Base-by-base conservation (phyloP, 2,888 invertebrate species). In the Craniophora ligustri region DNA sequence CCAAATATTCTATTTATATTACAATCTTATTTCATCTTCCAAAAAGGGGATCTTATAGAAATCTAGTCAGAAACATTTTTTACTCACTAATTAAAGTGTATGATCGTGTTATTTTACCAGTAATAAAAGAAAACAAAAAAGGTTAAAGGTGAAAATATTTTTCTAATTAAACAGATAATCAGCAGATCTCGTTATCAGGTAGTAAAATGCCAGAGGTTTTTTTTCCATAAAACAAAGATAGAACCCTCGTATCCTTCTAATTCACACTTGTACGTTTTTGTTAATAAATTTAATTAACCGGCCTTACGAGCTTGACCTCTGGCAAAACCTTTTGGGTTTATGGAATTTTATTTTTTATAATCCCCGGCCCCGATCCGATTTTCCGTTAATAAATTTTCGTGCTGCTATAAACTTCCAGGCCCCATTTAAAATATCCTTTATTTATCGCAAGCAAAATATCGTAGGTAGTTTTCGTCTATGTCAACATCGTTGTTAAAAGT, bases 401-500 rank as follows among this genome's bases (percentile, higher is more conserved):
- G n/a, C n/a, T n/a, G 3, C 23, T 23, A 7, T 21, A 26, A n/a
- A n/a, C 26, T 26, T n/a, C n/a, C 26, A 26, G 3, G 10, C 8
- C 21, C 7, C 8, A 21, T 21, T 21, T 21, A 21, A 21, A 21
- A 21, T 8, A 3, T 1, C 5, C n/a, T 4, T n/a, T 3, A 4
- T 5, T 21, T 23, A 10, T 10, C 21, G 23, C 23, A 42, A 56
- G 21, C 56, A 39, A 48, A 58, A 26, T 6, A 21, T 13, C 11
- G 13, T 35, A 18, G 1, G 13, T 35, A 18, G 1, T 3, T 21
- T 38, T 32, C 45, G 23, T 31, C 11, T 21, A 46, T 30, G 8
- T 23, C 26, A 44, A 48, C 15, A 34, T 42, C 11, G 31, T 49
- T 42, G n/a, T 34, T 42, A 48, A 36, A 63, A 36, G 23, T 50